Conservation (phyloP, 2,888 invertebrate genomes). For the Erpobdella octoculata region DNA sequence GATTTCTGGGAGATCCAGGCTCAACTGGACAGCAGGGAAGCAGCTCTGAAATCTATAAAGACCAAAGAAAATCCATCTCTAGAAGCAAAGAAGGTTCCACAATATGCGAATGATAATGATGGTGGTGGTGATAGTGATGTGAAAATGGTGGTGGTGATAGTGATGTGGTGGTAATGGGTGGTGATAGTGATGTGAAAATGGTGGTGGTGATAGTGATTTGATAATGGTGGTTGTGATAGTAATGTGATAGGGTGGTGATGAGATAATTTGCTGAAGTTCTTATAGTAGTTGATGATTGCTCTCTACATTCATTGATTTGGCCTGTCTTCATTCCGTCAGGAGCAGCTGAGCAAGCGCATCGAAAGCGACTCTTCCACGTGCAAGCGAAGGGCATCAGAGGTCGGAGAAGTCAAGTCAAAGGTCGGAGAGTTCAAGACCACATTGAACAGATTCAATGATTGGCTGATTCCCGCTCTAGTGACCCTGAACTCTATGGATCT, state of each 20-base stretch:
- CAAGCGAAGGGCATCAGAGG: conserved; percentile 64
- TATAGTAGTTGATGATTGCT: too few relatives aligned
- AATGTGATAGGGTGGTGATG: too few relatives aligned
- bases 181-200: too few relatives aligned
- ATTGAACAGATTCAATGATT: conserved; percentile 42
- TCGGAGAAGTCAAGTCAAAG: conserved; percentile 66
- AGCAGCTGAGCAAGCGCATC: background rate
- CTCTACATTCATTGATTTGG: too few relatives aligned
- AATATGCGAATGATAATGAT: too few relatives aligned
- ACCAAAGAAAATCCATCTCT: background rate
- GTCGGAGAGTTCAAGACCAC: conserved; percentile 61
- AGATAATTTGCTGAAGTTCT: too few relatives aligned
- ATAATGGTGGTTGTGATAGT: too few relatives aligned
- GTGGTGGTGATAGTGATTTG: too few relatives aligned
- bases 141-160: too few relatives aligned
- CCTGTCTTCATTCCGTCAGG: too few relatives aligned
- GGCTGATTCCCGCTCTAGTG: conserved; percentile 43
- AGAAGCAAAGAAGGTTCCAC: background rate
- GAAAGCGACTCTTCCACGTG: background rate
- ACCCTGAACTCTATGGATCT: conserved; percentile 59
- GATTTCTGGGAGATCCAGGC: background rate
- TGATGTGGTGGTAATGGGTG: too few relatives aligned
- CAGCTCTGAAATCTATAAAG: background rate
- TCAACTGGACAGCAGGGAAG: background rate
- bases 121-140: too few relatives aligned